phyloP scores from a whole-genome alignment of 2,113 vertebrate species.

The Heterocephalus glaber region DNA sequence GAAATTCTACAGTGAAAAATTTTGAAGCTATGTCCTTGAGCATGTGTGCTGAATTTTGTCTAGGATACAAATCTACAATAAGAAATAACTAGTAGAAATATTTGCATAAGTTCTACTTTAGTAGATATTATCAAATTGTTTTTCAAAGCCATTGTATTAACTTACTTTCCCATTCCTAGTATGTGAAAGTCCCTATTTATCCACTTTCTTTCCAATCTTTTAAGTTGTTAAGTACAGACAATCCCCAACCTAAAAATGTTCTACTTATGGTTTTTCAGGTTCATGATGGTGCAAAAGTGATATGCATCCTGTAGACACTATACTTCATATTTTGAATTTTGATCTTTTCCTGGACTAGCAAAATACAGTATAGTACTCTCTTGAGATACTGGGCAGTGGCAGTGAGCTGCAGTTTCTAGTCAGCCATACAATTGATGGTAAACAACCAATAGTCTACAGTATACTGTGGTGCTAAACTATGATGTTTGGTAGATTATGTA shows the following conservation, averaged over 20 bases:
- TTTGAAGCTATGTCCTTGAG: neutral
- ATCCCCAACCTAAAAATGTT: neutral
- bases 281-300: neutral
- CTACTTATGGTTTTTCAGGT: neutral
- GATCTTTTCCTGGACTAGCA: neutral
- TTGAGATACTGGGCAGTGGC: neutral
- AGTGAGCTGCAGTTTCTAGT: neutral
- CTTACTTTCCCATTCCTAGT: neutral
- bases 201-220: neutral
- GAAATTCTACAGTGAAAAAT: neutral
- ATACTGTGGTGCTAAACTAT: neutral
- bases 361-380: neutral
- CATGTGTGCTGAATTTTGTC: neutral
- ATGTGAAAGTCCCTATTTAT: neutral
- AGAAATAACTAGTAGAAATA: conserved; percentile 2
- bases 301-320: neutral
- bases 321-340: neutral
- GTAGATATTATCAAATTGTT: neutral
- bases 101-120: neutral
- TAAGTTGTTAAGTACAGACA: neutral
- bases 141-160: neutral
- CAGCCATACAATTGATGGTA: neutral
- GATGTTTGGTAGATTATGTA: neutral
- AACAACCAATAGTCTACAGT: neutral
- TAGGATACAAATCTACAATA: neutral